A percentile compares a stretch with the other conserved stretches of the same genome.
phyloP scores from a whole-genome alignment of 2,888 invertebrate genomes.

The Acronicta alni region DNA sequence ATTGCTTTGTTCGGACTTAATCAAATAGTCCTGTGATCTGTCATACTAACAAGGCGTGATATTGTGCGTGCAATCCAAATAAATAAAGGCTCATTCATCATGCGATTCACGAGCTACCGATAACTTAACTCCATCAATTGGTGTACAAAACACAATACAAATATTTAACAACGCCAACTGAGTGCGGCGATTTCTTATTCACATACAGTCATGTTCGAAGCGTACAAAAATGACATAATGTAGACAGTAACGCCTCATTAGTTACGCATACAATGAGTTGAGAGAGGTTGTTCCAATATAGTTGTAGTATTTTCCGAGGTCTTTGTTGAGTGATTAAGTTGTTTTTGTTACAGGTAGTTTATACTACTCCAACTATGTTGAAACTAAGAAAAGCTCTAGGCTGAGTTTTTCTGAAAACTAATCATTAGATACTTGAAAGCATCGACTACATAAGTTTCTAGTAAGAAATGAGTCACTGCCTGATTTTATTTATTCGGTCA shows the following conservation, averaged over 20 bases:
- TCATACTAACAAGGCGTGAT: conserved; percentile 35
- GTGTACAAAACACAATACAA: conserved; percentile 36
- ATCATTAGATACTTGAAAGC: too few species aligned
- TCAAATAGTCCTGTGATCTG: conserved; percentile 24
- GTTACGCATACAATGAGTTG: conserved; percentile 37
- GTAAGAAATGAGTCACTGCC: too few species aligned
- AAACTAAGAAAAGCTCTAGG: too few species aligned
- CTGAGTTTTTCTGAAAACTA: too few species aligned
- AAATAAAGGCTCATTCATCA: conserved; percentile 47
- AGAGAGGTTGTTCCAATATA: conserved; percentile 31
- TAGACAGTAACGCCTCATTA: conserved; percentile 46
- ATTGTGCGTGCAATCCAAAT: conserved; percentile 26
- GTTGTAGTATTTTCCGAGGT: conserved; percentile 10
- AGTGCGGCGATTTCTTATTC: conserved; percentile 39
- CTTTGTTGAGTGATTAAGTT: conserved; percentile 2
- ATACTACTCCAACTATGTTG: too few species aligned
- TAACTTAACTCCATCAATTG: conserved; percentile 37
- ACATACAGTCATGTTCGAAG: conserved; percentile 32
- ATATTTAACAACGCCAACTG: conserved; percentile 35
- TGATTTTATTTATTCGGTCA: too few species aligned
- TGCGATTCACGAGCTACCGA: conserved; percentile 22
- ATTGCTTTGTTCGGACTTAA: conserved; percentile 18
- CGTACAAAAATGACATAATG: conserved; percentile 51
- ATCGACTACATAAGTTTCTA: too few species aligned
- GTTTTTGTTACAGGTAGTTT: background rate